Conservation (phyloP, 2,888 invertebrate genomes). For the Corbicula japonica region DNA sequence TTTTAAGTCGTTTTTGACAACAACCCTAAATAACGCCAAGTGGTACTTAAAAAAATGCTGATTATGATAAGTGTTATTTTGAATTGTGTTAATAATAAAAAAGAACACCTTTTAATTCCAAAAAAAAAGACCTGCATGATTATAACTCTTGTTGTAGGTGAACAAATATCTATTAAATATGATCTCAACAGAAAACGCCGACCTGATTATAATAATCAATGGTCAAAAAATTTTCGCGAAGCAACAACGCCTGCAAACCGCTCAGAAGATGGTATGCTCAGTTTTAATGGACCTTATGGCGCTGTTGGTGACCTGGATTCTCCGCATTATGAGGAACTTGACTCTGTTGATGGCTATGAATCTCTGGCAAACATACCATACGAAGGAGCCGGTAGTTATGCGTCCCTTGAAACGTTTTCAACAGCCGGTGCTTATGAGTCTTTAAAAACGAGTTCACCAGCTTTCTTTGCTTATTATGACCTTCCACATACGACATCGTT, state of each 20-base stretch:
- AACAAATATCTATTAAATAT: constrained; percentile 99
- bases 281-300: constrained; percentile 97
- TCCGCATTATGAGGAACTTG: constrained; percentile 99
- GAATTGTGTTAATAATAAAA: too few relatives aligned
- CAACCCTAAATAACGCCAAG: too few relatives aligned
- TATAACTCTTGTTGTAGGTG: constrained; percentile 78
- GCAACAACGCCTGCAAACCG: constrained; percentile 63
- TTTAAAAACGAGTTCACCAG: too few relatives aligned
- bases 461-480: too few relatives aligned
- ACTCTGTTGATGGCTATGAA: too few relatives aligned
- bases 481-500: too few relatives aligned
- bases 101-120: too few relatives aligned
- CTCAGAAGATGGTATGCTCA: constrained; percentile 94
- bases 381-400: constrained; percentile 97
- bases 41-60: background rate
- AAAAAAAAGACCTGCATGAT: too few relatives aligned
- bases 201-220: constrained; percentile 87
- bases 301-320: constrained; percentile 99
- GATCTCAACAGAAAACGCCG: constrained; percentile 99
- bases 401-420: too few relatives aligned
- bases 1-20: too few relatives aligned
- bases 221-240: constrained; percentile 43
- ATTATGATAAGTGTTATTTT: too few relatives aligned
- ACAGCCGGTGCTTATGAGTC: too few relatives aligned
- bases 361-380: constrained; percentile 99